Evolutionary conservation across 2,888 invertebrate genomes (phyloP).

Genomic region (Balanococcus diminutus): DNA sequence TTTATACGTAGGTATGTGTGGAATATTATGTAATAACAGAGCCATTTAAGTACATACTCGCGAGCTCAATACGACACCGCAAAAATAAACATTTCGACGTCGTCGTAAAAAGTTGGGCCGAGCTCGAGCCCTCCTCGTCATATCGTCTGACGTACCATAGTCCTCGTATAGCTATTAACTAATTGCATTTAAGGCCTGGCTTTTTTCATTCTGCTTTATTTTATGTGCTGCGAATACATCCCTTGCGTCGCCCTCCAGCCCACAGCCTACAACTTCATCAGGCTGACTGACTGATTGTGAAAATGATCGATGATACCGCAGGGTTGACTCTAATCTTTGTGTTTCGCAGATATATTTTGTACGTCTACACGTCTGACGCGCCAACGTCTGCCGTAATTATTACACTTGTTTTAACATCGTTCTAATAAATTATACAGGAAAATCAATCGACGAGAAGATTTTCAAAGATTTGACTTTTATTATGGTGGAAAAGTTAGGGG

Average conservation of each 20-base stretch:
- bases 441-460: neutral
- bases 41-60: neutral
- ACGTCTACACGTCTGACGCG: neutral
- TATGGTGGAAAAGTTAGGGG: neutral
- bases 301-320: constrained; percentile 21
- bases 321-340: constrained; percentile 25
- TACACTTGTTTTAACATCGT: neutral
- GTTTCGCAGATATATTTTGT: neutral
- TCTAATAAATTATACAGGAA: neutral
- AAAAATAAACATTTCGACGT: neutral
- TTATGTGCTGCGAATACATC: too few species aligned
- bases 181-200: constrained; percentile 18
- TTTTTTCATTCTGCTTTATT: neutral
- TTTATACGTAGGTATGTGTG: neutral
- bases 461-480: neutral
- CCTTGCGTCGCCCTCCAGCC: too few species aligned
- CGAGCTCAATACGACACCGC: neutral
- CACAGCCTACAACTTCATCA: neutral
- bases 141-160: neutral
- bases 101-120: neutral
- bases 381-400: neutral
- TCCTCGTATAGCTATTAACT: neutral
- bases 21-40: neutral
- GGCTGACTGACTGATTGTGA: neutral
- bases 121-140: neutral